These are phyloP conservation scores for Xenopus laevis DNA, from an alignment of 2,113 vertebrate species.

Conservation along the genomic window DNA sequence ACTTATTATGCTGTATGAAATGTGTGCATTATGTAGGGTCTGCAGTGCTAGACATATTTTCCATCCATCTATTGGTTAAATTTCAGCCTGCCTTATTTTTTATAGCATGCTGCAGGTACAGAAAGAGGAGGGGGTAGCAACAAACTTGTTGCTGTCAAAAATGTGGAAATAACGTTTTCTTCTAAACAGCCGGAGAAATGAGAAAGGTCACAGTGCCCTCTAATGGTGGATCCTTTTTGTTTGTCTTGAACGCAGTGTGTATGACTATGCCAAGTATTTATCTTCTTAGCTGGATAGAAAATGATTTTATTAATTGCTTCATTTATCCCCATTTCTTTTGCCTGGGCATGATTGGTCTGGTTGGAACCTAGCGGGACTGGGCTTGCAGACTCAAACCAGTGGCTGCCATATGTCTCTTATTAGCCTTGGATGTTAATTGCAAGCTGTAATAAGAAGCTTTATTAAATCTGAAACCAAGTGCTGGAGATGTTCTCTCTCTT, in stretches of 20 bases:
- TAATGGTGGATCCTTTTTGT: slow-evolving; percentile 4
- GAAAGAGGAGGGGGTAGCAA: slow-evolving; percentile 12
- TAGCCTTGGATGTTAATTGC: slow-evolving; percentile 37
- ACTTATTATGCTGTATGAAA: no score
- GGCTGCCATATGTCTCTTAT: slow-evolving; percentile 47
- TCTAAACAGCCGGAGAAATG: neutral
- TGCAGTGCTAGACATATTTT: neutral
- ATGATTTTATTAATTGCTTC: slow-evolving; percentile 80
- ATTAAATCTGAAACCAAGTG: slow-evolving; percentile 21
- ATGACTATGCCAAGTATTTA: slow-evolving; percentile 67
- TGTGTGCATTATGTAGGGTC: no score
- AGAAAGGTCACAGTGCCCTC: slow-evolving; percentile 37
- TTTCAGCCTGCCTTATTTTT: slow-evolving; percentile 19
- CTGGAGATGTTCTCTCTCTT: neutral
- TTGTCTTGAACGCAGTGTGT: slow-evolving; percentile 17
- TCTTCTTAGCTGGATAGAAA: slow-evolving; percentile 75
- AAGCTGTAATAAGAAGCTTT: slow-evolving; percentile 34
- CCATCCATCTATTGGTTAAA: neutral
- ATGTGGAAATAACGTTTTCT: slow-evolving; percentile 25
- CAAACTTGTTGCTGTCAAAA: slow-evolving; percentile 43
- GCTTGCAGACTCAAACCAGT: slow-evolving; percentile 32
- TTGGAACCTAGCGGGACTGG: slow-evolving; percentile 24
- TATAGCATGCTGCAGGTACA: slow-evolving; percentile 23
- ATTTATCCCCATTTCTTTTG: slow-evolving; percentile 58
- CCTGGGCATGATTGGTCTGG: slow-evolving; percentile 17